phyloP scores from a whole-genome alignment of 2,888 invertebrate genomes.

The Disparrhopalites patrizii region DNA sequence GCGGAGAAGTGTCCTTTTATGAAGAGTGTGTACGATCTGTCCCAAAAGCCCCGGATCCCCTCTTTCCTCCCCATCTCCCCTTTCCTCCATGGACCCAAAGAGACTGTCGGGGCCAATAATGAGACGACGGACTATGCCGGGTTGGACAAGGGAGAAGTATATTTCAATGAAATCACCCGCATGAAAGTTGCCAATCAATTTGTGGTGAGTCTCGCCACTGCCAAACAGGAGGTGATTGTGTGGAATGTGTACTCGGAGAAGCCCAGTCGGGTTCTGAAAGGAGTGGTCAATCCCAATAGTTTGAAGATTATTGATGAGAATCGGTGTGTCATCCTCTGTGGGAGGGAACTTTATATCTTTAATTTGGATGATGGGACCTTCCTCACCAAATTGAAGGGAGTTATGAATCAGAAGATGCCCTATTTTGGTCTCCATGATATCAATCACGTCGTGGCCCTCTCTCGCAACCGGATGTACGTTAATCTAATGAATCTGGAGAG shows the following conservation, averaged over 20 bases:
- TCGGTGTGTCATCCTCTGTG: constrained; percentile 73
- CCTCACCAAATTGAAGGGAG: constrained; percentile 71
- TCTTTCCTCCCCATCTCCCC: constrained; percentile 45
- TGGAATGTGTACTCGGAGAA: constrained; percentile 67
- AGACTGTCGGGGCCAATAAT: constrained; percentile 19
- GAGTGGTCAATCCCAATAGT: constrained; percentile 72
- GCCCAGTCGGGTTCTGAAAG: constrained; percentile 65
- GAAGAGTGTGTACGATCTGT: constrained; percentile 39
- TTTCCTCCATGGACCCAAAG: constrained; percentile 34
- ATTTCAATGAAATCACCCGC: constrained; percentile 61
- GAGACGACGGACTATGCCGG: constrained; percentile 23
- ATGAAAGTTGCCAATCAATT: constrained; percentile 65
- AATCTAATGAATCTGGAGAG: constrained; percentile 79
- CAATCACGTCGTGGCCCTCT: constrained; percentile 73
- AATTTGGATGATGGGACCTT: constrained; percentile 70
- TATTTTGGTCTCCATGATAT: constrained; percentile 79
- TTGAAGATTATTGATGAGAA: constrained; percentile 66
- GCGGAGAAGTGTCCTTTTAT: constrained; percentile 45
- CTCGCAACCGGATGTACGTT: constrained; percentile 83
- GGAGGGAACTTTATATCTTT: constrained; percentile 73
- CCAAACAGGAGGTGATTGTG: constrained; percentile 71
- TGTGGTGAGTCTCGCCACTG: constrained; percentile 70
- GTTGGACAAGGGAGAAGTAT: constrained; percentile 47
- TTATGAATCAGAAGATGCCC: constrained; percentile 92
- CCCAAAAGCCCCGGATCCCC: constrained; percentile 44